A percentile compares a stretch with the other conserved stretches of the same genome.
These are phyloP conservation scores for Sebastes steindachneri DNA, from an alignment of 2,797 vertebrate genomes.

Conservation along the genomic window DNA sequence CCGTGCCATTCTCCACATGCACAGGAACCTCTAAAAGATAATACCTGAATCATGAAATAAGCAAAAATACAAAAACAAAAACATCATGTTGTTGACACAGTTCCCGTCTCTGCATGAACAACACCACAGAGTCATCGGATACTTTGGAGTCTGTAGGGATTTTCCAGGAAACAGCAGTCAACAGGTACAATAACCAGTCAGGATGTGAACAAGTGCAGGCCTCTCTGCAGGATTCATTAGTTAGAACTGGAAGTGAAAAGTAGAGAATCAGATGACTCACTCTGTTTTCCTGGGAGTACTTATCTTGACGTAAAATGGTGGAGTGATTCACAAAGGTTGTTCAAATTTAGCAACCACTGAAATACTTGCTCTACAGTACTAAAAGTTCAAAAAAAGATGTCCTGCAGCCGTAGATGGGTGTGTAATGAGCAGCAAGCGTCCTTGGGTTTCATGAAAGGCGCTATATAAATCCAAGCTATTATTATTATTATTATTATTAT, in stretches of 20 bases:
- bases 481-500: background rate
- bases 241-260: background rate
- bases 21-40: too few species aligned
- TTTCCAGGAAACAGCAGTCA: background rate
- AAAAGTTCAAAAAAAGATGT: background rate
- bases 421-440: background rate
- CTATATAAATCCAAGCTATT: too few species aligned
- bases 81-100: background rate
- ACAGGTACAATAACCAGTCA: background rate
- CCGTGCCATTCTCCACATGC: too few species aligned
- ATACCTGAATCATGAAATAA: background rate
- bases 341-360: background rate
- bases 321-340: background rate
- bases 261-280: background rate
- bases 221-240: constrained; percentile 1
- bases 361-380: background rate
- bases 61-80: background rate
- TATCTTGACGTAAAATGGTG: background rate
- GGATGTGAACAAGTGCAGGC: background rate
- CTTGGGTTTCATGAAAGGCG: too few species aligned
- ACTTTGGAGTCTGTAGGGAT: background rate
- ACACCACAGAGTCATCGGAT: background rate
- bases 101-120: background rate
- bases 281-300: background rate
- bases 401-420: background rate